phyloP scores from a whole-genome alignment of 2,113 vertebrate genomes.

The Oncorhynchus masou region DNA sequence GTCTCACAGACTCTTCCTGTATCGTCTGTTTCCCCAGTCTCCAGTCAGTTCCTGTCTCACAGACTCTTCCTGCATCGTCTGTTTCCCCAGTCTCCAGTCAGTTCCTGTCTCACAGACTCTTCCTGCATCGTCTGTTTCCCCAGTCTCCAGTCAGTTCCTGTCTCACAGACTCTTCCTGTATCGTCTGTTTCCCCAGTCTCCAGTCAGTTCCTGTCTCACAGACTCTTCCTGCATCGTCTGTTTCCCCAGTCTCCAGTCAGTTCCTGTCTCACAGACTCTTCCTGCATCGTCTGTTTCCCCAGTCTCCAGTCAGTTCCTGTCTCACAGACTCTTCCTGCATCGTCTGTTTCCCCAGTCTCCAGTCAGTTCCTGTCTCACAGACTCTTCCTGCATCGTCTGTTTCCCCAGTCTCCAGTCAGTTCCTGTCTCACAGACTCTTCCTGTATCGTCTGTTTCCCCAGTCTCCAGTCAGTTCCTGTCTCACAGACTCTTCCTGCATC shows the following conservation, averaged over 20 bases:
- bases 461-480: conserved; percentile 9
- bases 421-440: conserved; percentile 14
- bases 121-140: conserved; percentile 10
- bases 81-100: conserved; percentile 4
- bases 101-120: conserved; percentile 11
- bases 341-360: background rate
- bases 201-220: background rate
- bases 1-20: conserved; percentile 21
- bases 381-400: conserved; percentile 16
- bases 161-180: conserved; percentile 19
- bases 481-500: conserved; percentile 19
- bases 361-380: conserved; percentile 2
- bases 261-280: conserved; percentile 11
- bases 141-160: conserved; percentile 8
- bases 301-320: conserved; percentile 1
- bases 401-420: conserved; percentile 11
- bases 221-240: conserved; percentile 15
- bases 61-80: conserved; percentile 14
- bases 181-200: conserved; percentile 1
- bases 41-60: conserved; percentile 8
- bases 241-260: conserved; percentile 2
- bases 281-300: conserved; percentile 5
- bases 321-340: conserved; percentile 19
- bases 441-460: conserved; percentile 1
- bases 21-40: conserved; percentile 1